Conservation (phyloP, 2,113 vertebrate genomes). For the Microtus oregoni region DNA sequence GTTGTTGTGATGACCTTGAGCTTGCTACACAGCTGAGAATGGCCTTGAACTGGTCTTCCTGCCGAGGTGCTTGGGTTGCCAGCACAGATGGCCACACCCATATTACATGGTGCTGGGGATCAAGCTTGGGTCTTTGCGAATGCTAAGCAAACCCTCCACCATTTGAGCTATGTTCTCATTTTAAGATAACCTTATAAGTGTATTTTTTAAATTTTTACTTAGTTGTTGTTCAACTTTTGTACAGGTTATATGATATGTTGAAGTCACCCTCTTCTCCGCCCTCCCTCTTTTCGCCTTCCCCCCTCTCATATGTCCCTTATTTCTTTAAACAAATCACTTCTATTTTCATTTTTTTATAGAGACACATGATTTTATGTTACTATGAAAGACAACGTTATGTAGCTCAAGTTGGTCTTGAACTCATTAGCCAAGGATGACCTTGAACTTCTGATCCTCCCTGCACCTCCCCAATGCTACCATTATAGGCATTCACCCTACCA, state of each 20-base stretch:
- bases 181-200: not conserved
- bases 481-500: not conserved
- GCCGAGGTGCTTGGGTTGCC: not conserved
- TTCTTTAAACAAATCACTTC: not conserved
- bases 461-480: not conserved
- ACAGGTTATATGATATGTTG: not conserved
- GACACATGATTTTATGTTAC: not conserved
- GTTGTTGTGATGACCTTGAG: not conserved
- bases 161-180: not conserved
- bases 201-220: not conserved
- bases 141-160: not conserved
- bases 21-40: not conserved
- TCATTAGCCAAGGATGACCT: no score
- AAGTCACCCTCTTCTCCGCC: not conserved
- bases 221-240: not conserved
- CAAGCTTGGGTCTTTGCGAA: not conserved
- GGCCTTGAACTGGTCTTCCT: not conserved
- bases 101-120: not conserved
- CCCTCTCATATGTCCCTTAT: not conserved
- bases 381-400: not conserved
- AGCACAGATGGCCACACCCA: not conserved
- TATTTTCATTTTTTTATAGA: not conserved
- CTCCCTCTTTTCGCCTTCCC: fast-evolving
- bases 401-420: not conserved
- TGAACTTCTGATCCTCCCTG: no score